These are phyloP conservation scores for Boulengerochromis microlepis DNA, from an alignment of 2,113 vertebrate genomes.

Conservation along the genomic window DNA sequence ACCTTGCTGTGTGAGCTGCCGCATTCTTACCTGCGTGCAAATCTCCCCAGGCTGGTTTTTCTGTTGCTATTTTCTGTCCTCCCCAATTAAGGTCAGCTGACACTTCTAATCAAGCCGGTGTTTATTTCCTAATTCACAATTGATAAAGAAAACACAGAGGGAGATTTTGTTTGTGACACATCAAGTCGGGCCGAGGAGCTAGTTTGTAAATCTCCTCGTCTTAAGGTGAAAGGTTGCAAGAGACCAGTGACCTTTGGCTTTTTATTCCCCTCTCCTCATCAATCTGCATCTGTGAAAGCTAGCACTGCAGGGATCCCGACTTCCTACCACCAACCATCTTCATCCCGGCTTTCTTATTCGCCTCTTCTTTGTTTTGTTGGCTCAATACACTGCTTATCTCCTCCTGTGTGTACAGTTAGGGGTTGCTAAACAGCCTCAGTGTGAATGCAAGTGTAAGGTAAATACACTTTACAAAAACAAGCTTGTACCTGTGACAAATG, in stretches of 20 bases:
- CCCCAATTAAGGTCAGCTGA: background rate
- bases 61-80: background rate
- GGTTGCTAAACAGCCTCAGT: background rate
- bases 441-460: background rate
- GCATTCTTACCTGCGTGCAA: constrained; percentile 34
- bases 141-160: background rate
- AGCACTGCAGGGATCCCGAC: constrained; percentile 26
- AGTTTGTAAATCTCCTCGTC: background rate
- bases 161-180: background rate
- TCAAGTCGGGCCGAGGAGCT: background rate
- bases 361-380: constrained; percentile 13
- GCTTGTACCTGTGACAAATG: background rate
- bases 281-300: constrained; percentile 51
- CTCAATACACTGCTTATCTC: constrained; percentile 27
- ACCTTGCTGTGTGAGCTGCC: constrained; percentile 12
- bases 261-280: background rate
- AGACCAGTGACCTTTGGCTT: constrained; percentile 1
- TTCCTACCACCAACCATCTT: background rate
- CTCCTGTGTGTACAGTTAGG: constrained; percentile 9
- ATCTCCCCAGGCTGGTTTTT: constrained; percentile 20
- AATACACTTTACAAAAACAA: background rate
- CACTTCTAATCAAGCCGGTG: background rate
- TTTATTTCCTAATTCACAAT: background rate
- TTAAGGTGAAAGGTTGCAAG: background rate
- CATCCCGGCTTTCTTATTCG: background rate